A percentile compares a stretch with the other conserved stretches of the same genome.
Evolutionary conservation across 2,888 invertebrate genomes (phyloP).

Genomic region (Harpalus rubripes): DNA sequence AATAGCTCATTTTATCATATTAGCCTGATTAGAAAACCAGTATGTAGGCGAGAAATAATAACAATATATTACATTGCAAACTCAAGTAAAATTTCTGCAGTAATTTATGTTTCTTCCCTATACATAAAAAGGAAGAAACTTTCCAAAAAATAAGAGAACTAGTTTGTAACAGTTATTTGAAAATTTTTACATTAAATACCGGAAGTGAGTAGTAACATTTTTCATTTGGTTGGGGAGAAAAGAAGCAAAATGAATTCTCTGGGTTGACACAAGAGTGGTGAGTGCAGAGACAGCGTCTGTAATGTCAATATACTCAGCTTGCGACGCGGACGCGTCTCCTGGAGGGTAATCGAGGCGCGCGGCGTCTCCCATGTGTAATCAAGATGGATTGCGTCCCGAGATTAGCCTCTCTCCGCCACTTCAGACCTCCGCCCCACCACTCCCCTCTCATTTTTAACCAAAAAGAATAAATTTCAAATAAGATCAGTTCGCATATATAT

Average conservation of each 20-base stretch:
- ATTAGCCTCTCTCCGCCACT: slow-evolving; percentile 73
- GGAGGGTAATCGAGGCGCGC: slow-evolving; percentile 51
- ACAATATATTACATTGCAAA: too few species aligned
- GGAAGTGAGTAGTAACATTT: neutral
- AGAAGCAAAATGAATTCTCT: slow-evolving; percentile 23
- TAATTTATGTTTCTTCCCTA: too few species aligned
- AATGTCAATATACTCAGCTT: slow-evolving; percentile 51
- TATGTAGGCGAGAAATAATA: too few species aligned
- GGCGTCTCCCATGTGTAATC: slow-evolving; percentile 75
- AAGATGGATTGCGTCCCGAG: slow-evolving; percentile 76
- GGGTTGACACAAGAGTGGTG: neutral
- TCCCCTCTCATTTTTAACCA: slow-evolving; percentile 73
- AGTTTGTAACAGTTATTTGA: too few species aligned
- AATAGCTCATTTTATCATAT: too few species aligned
- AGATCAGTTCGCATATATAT: slow-evolving; percentile 74
- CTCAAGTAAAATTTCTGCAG: too few species aligned
- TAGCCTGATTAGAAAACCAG: too few species aligned
- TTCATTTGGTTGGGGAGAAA: neutral
- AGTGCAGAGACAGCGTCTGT: slow-evolving; percentile 19
- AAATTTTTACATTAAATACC: neutral
- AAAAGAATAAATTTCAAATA: slow-evolving; percentile 74
- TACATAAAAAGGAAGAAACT: too few species aligned
- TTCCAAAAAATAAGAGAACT: too few species aligned
- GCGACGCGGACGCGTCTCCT: slow-evolving; percentile 17
- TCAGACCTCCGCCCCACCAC: slow-evolving; percentile 66